A percentile compares a stretch with the other conserved stretches of the same genome.
These are phyloP conservation scores for Mimumesa dahlbomi DNA, from an alignment of 2,888 invertebrate genomes.

Conservation along the genomic window DNA sequence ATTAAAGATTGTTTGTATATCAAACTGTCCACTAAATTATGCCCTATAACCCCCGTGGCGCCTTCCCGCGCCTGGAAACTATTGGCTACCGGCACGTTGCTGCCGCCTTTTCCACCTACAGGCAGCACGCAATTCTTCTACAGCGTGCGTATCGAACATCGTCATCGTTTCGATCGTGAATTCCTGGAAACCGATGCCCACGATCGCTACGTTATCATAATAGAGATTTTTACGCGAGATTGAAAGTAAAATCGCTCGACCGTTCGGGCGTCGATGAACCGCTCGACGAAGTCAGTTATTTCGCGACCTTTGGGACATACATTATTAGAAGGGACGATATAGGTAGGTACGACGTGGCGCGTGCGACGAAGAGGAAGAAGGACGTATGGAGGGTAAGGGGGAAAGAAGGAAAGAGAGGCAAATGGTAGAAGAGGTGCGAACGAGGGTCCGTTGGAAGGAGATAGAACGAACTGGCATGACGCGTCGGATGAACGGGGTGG, in stretches of 20 bases:
- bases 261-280: slow-evolving; percentile 7
- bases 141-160: neutral
- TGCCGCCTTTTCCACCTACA: slow-evolving; percentile 39
- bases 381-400: slow-evolving; percentile 3
- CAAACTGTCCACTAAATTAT: slow-evolving; percentile 84
- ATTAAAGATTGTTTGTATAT: slow-evolving; percentile 85
- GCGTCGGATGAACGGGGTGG: slow-evolving; percentile 43
- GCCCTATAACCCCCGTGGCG: slow-evolving; percentile 77
- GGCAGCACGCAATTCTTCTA: slow-evolving; percentile 16
- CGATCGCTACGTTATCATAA: too few species aligned
- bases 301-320: slow-evolving; percentile 73
- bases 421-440: slow-evolving; percentile 12
- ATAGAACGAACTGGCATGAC: slow-evolving; percentile 43
- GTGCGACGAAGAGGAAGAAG: slow-evolving; percentile 50
- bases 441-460: slow-evolving; percentile 16
- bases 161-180: neutral
- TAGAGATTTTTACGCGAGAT: too few species aligned
- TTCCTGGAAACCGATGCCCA: too few species aligned
- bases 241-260: slow-evolving; percentile 6
- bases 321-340: slow-evolving; percentile 71
- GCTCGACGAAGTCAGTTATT: slow-evolving; percentile 69
- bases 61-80: slow-evolving; percentile 76
- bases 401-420: slow-evolving; percentile 27
- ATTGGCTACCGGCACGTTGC: slow-evolving; percentile 68
- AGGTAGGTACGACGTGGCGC: slow-evolving; percentile 60